phyloP scores from a whole-genome alignment of 2,888 invertebrate species.

The Ormyrus pomaceus region DNA sequence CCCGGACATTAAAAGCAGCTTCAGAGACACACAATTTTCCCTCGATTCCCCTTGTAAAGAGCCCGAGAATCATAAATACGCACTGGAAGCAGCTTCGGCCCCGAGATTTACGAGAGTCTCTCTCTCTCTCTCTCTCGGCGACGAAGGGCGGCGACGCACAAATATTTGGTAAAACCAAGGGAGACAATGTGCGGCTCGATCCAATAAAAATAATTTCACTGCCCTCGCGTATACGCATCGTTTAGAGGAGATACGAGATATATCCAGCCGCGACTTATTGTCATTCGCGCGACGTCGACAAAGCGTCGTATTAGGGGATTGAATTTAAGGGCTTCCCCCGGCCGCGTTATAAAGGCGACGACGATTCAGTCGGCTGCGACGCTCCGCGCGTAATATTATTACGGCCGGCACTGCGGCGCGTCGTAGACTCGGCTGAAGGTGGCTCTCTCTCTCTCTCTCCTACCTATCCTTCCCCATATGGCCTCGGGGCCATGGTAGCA shows the following conservation, averaged over 20 bases:
- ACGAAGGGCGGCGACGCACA: neutral
- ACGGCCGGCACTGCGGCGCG: slow-evolving; percentile 57
- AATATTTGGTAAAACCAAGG: slow-evolving; percentile 24
- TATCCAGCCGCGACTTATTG: slow-evolving; percentile 35
- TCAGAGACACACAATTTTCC: no score
- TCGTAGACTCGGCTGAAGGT: slow-evolving; percentile 31
- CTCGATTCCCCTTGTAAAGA: no score
- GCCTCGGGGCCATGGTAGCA: slow-evolving; percentile 65
- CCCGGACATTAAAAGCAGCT: no score
- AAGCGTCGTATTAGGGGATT: slow-evolving; percentile 51
- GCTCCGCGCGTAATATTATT: slow-evolving; percentile 61
- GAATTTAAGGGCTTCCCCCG: slow-evolving; percentile 49
- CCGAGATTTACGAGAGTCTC: slow-evolving; percentile 7
- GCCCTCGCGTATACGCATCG: neutral
- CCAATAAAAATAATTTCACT: slow-evolving; percentile 37
- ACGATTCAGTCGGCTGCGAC: slow-evolving; percentile 60
- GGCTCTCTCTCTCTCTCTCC: slow-evolving; percentile 45
- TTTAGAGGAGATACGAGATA: neutral
- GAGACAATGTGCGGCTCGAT: no score
- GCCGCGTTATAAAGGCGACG: slow-evolving; percentile 43
- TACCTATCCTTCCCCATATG: slow-evolving; percentile 63
- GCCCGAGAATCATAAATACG: no score
- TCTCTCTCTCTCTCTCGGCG: neutral
- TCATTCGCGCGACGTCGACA: slow-evolving; percentile 34
- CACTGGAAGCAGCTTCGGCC: no score